Conservation (phyloP, 1,140 invertebrate species). For the Doryteuthis pealeii region DNA sequence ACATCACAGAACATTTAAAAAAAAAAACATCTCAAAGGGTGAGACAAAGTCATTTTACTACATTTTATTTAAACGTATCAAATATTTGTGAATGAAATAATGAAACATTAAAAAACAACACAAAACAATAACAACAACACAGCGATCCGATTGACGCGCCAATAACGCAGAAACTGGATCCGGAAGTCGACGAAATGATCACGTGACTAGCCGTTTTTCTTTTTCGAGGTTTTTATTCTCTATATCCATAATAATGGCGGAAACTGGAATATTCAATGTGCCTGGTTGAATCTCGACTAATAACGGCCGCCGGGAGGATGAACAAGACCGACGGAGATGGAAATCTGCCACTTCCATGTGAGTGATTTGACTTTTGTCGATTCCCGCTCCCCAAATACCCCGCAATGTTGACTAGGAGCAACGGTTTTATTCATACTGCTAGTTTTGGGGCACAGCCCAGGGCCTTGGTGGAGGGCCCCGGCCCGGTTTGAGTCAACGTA, state of each 20-base stretch:
- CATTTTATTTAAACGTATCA: too few species aligned
- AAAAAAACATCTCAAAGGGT: too few species aligned
- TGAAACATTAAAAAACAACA: too few species aligned
- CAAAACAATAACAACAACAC: too few species aligned
- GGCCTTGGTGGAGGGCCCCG: too few species aligned
- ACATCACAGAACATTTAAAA: too few species aligned
- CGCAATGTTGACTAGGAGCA: not conserved
- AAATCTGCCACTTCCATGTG: not conserved
- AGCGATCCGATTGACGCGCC: too few species aligned
- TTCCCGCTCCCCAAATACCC: not conserved
- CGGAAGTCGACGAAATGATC: not conserved
- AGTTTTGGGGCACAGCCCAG: not conserved
- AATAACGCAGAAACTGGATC: not conserved
- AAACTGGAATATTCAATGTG: not conserved
- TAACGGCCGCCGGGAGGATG: not conserved
- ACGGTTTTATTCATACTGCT: not conserved
- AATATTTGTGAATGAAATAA: too few species aligned
- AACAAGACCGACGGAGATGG: not conserved
- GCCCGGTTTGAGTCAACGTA: too few species aligned
- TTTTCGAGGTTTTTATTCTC: not conserved
- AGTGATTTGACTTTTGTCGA: not conserved
- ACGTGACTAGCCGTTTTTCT: not conserved
- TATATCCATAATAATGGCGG: constrained; percentile 4
- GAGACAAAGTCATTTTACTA: too few species aligned
- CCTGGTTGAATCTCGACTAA: not conserved